These are phyloP conservation scores for Scaptomyza montana DNA, from an alignment of 1,140 invertebrate species.

Conservation along the genomic window DNA sequence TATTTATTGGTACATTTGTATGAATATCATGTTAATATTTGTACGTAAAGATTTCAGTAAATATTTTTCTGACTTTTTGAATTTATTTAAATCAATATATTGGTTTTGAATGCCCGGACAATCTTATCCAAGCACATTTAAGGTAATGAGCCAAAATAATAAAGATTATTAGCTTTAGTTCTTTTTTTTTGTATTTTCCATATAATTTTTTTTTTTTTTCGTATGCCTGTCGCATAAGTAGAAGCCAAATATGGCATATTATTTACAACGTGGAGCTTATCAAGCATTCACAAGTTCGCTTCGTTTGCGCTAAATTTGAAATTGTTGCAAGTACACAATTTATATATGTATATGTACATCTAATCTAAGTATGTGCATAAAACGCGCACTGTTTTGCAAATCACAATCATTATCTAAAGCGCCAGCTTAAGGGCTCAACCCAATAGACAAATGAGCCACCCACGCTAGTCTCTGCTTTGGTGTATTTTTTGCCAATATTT, in stretches of 20 bases:
- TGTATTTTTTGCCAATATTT: constrained; percentile 58
- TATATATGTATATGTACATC: constrained; percentile 26
- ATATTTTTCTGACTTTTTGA: neutral
- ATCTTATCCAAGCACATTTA: constrained; percentile 52
- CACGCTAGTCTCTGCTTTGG: constrained; percentile 6
- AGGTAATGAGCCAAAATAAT: constrained; percentile 24
- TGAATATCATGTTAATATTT: neutral
- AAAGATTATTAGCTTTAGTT: constrained; percentile 16
- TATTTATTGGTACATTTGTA: constrained; percentile 2
- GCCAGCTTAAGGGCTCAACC: constrained; percentile 66
- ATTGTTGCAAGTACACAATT: constrained; percentile 30
- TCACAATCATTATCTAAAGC: constrained; percentile 77
- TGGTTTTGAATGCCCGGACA: constrained; percentile 51
- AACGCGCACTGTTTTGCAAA: constrained; percentile 53
- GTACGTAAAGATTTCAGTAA: constrained; percentile 8
- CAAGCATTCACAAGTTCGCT: constrained; percentile 48
- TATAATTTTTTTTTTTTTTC: constrained; percentile 46
- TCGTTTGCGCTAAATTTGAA: constrained; percentile 61
- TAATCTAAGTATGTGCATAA: constrained; percentile 25
- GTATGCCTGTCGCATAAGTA: constrained; percentile 1
- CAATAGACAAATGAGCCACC: constrained; percentile 62
- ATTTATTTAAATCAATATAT: constrained; percentile 13
- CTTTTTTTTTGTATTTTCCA: constrained; percentile 3
- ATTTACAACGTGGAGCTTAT: constrained; percentile 42
- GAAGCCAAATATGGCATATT: constrained; percentile 36